phyloP scores from a whole-genome alignment of 2,113 vertebrate genomes.

The Felis chaus region DNA sequence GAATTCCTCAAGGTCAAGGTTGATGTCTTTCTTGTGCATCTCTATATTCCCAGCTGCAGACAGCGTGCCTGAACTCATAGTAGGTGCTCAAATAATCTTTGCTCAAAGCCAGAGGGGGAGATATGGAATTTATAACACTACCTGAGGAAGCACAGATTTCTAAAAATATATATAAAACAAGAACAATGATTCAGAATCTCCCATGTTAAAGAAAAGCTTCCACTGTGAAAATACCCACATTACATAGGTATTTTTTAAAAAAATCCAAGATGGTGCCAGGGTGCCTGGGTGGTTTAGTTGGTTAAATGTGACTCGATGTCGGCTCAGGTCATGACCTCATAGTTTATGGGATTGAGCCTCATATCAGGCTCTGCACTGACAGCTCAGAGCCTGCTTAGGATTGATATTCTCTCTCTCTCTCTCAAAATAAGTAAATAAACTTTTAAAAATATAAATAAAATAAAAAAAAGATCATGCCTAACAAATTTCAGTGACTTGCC shows the following conservation, averaged over 20 bases:
- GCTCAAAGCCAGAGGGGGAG: background rate
- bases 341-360: too few species aligned
- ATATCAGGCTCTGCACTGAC: too few species aligned
- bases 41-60: background rate
- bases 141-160: background rate
- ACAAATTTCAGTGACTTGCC: background rate
- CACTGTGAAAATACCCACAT: background rate
- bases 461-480: background rate
- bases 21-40: too few species aligned
- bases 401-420: too few species aligned
- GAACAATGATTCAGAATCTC: background rate
- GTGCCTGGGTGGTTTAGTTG: too few species aligned
- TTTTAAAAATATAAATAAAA: too few species aligned
- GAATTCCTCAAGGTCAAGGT: background rate
- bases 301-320: too few species aligned
- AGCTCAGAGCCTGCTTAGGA: too few species aligned
- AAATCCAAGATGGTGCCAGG: background rate
- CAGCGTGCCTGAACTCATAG: background rate
- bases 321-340: too few species aligned
- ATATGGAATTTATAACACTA: background rate
- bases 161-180: constrained; percentile 34
- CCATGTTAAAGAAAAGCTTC: background rate
- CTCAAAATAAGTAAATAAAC: too few species aligned
- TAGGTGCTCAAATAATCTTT: background rate
- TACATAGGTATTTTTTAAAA: background rate